Evolutionary conservation across 2,797 vertebrate species (phyloP), one percentile per base, ranked within the genome.

Genomic region (Adrianichthys oophorus): DNA sequence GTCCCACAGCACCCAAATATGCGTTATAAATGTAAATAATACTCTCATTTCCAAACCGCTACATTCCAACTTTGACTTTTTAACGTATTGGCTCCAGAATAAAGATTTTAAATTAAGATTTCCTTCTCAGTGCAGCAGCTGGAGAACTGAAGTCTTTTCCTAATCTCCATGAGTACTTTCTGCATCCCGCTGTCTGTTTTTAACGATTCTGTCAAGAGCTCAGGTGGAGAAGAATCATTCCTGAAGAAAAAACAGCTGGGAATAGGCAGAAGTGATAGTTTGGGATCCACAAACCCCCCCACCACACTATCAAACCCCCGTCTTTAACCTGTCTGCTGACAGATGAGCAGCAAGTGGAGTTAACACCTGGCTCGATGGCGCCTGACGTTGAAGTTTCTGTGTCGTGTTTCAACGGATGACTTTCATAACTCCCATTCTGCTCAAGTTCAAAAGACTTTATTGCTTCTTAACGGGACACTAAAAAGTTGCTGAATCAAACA

Each of bases 161-260:
- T 51, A 50, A 18, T 67, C 13, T 24, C 48, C 17, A 4, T 19
- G 44, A 19, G 21, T 48, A 21, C n/a, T 13, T 52, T 56, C 50
- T 26, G 65, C 55, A 65, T 80, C 79, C 64, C 58, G 75, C 32
- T 44, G 18, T 75, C 41, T 63, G 62, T 10, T 74, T 76, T 82
- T 78, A 55, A 82, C 43, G 47, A 73, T 49, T 14, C 19, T 17
- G 44, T 48, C 16, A 2, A 40, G 52, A 48, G 15, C 43, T 46
- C 5, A 26, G 45, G 47, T 47, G 62, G 55, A 53, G 50, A 32
- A 65, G 53, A 47, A 29, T 56, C 2, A 7, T 62, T 74, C 59
- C 70, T 59, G 19, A 50, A 15, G 72, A 67, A 32, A 21, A 72
- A 81, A 83, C 74, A 84, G 80, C 72, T 86, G 80, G 68, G 41